Evolutionary conservation across 2,888 invertebrate species (phyloP).

Genomic region (Alsophila aescularia): DNA sequence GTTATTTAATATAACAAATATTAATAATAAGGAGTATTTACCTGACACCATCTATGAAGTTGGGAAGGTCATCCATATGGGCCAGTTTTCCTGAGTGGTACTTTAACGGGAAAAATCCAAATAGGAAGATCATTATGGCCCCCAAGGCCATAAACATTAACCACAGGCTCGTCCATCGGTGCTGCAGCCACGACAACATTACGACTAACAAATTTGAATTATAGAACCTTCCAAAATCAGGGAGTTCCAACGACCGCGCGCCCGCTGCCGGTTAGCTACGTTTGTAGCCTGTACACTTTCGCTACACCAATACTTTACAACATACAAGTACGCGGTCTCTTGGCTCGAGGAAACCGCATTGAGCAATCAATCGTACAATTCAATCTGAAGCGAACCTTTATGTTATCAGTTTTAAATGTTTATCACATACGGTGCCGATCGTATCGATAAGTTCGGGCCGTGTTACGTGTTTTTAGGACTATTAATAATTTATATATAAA

Average conservation of each 20-base stretch:
- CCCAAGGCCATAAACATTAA: slow-evolving; percentile 66
- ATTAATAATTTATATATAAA: too few species aligned
- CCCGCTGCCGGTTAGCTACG: too few species aligned
- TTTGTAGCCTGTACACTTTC: slow-evolving; percentile 39
- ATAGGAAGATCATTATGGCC: slow-evolving; percentile 79
- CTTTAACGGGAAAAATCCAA: slow-evolving; percentile 86
- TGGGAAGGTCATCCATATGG: slow-evolving; percentile 80
- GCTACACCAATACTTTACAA: slow-evolving; percentile 42
- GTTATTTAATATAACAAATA: too few species aligned
- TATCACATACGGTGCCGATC: slow-evolving; percentile 21
- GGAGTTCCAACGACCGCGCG: slow-evolving; percentile 13
- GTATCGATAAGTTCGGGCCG: too few species aligned
- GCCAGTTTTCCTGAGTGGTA: slow-evolving; percentile 79
- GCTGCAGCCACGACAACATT: slow-evolving; percentile 72
- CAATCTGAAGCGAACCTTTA: slow-evolving; percentile 10
- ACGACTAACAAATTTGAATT: slow-evolving; percentile 26
- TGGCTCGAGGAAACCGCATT: slow-evolving; percentile 45
- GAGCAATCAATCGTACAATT: slow-evolving; percentile 41
- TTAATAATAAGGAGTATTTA: slow-evolving; percentile 41
- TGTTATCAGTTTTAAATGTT: slow-evolving; percentile 13
- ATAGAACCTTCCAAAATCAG: slow-evolving; percentile 12
- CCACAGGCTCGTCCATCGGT: slow-evolving; percentile 75
- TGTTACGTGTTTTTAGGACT: too few species aligned
- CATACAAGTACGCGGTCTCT: slow-evolving; percentile 35
- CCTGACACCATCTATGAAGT: slow-evolving; percentile 80